A percentile compares a stretch with the other conserved stretches of the same genome.
Conservation (phyloP, 1,140 invertebrate genomes). For the Drosophila orosa region DNA sequence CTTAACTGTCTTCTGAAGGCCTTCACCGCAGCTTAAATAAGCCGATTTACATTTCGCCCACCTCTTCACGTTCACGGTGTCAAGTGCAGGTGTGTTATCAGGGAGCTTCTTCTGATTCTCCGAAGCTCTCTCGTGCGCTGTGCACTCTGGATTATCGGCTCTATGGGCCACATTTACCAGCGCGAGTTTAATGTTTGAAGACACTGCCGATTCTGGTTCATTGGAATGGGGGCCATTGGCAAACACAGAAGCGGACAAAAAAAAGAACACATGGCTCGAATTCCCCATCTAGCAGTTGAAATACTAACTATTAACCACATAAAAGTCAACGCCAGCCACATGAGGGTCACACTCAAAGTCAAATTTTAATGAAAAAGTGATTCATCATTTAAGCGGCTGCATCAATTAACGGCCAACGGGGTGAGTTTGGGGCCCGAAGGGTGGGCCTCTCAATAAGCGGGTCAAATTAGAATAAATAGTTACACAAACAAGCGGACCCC, state of each 20-base stretch:
- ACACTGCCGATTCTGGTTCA: slow-evolving; percentile 29
- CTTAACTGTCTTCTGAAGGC: slow-evolving; percentile 26
- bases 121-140: neutral
- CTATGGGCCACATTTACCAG: slow-evolving; percentile 11
- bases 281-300: slow-evolving; percentile 32
- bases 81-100: slow-evolving; percentile 39
- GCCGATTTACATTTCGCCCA: slow-evolving; percentile 13
- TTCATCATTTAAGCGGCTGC: slow-evolving; percentile 79
- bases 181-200: slow-evolving; percentile 30
- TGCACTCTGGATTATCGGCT: slow-evolving; percentile 20
- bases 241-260: slow-evolving; percentile 8
- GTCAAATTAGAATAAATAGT: slow-evolving; percentile 84
- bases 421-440: slow-evolving; percentile 40
- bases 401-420: slow-evolving; percentile 69
- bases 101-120: neutral
- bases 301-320: slow-evolving; percentile 54
- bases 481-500: slow-evolving; percentile 80
- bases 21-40: slow-evolving; percentile 43
- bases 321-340: slow-evolving; percentile 62
- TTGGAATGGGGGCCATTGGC: slow-evolving; percentile 20
- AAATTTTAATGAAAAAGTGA: slow-evolving; percentile 83
- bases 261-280: slow-evolving; percentile 13
- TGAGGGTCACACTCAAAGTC: slow-evolving; percentile 80
- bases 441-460: slow-evolving; percentile 69
- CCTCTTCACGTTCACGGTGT: slow-evolving; percentile 4